Base-by-base conservation (phyloP, 2,888 invertebrate species). In the Eupithecia vulgata region DNA sequence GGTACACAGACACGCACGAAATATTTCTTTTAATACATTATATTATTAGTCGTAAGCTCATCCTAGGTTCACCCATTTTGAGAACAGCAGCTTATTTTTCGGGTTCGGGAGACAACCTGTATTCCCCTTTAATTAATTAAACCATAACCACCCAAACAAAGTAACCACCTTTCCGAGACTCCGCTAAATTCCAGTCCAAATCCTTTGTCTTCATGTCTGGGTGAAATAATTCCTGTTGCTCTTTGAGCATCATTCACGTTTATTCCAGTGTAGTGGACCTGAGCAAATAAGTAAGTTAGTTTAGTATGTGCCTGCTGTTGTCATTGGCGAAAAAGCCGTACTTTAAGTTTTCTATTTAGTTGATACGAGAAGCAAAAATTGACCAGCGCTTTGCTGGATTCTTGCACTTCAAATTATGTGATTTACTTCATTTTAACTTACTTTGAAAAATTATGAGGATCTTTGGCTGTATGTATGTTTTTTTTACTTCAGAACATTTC, bases 141-240 rank as follows among this genome's bases (percentile, higher is more conserved):
- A 37, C 25, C 84, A 42, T 42, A 42, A 15, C 42, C 5, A 5
- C 15, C 7, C 2, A 48, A 48, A 48, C n/a, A n/a, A n/a, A 48
- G 48, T 48, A 48, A n/a, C 48, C 48, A 90, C 91, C 82, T 85
- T 25, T 85, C 77, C 65, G 88, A 89, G 1, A 82, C 77, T 25
- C 91, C 91, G 80, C 91, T 92, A 75, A 89, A 92, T 68, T 92
- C 91, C 87, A 91, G 88, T 65, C 91, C 90, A 72, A 82, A 90
- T 3, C 74, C 70, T 67, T 40, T 70, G 42, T 34, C 37, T 1
- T 70, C 61, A 21, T 69, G 40, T n/a, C 78, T 74, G 5, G 62
- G 70, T 42, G 80, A 66, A 65, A 81, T 76, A 30, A 75, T 76
- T 35, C 87, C 90, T 17, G 78, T 77, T 15, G 87, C 87, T 78